phyloP scores from a whole-genome alignment of 2,888 invertebrate species.

The Iphiclides podalirius region DNA sequence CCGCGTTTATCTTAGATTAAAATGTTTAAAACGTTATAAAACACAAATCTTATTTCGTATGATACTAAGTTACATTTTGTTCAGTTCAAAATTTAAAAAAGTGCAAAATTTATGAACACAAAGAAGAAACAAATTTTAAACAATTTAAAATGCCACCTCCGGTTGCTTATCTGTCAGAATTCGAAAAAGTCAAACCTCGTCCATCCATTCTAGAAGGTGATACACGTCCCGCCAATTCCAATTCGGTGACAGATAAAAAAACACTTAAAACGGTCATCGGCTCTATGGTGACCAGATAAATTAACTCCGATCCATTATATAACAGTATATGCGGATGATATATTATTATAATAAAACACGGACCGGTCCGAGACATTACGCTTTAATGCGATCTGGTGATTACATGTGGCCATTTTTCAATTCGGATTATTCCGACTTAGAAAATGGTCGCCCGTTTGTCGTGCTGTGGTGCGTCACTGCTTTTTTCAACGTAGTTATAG shows the following conservation, averaged over 20 bases:
- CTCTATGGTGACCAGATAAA: conserved; percentile 63
- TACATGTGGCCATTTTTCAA: conserved; percentile 64
- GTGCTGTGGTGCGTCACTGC: conserved; percentile 50
- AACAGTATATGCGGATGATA: conserved; percentile 63
- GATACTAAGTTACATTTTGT: no score
- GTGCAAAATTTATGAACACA: no score
- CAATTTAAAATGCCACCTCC: conserved; percentile 1
- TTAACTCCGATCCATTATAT: conserved; percentile 67
- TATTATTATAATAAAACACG: conserved; percentile 58
- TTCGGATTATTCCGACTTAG: conserved; percentile 41
- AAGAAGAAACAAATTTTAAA: no score
- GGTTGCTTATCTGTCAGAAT: conserved; percentile 9
- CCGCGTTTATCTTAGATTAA: no score
- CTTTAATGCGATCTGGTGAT: conserved; percentile 62
- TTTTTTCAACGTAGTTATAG: conserved; percentile 34
- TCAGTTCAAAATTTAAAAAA: no score
- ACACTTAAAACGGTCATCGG: conserved; percentile 56
- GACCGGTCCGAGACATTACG: conserved; percentile 57
- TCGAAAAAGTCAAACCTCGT: conserved; percentile 22
- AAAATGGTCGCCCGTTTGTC: conserved; percentile 35
- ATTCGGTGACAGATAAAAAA: conserved; percentile 44
- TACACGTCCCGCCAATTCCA: conserved; percentile 42
- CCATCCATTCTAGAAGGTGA: conserved; percentile 33
- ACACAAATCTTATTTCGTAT: no score
- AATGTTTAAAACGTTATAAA: no score